Conservation (phyloP, 2,797 vertebrate species). For the Sebastiscus tertius region DNA sequence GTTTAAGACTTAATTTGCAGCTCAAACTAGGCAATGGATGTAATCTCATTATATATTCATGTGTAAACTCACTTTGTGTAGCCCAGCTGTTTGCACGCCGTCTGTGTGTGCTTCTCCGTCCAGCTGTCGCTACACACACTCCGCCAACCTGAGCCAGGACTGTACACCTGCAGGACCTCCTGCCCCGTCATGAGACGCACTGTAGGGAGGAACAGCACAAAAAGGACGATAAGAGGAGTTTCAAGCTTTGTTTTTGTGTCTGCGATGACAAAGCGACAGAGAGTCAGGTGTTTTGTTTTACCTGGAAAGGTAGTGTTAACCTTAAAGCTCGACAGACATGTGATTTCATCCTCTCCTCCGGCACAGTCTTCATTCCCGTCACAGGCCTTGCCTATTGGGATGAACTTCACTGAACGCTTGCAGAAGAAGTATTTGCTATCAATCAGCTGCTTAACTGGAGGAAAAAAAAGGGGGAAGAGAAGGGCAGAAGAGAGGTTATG, state of each 20-base stretch:
- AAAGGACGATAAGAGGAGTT: neutral
- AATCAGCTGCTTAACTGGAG: conserved; percentile 87
- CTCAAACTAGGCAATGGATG: neutral
- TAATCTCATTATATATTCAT: neutral
- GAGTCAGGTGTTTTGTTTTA: conserved; percentile 41
- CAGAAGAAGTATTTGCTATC: conserved; percentile 91
- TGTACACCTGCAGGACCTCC: conserved; percentile 87
- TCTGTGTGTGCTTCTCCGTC: conserved; percentile 78
- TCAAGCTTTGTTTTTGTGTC: neutral
- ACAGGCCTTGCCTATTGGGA: conserved; percentile 83
- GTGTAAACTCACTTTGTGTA: conserved; percentile 83
- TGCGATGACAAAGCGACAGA: neutral
- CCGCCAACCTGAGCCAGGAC: conserved; percentile 78
- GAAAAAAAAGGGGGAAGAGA: neutral
- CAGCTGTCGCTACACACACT: conserved; percentile 88
- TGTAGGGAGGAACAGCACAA: conserved; percentile 43
- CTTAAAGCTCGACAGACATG: conserved; percentile 75
- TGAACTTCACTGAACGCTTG: conserved; percentile 83
- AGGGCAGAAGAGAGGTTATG: neutral
- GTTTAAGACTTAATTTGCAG: conserved; percentile 1
- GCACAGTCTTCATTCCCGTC: conserved; percentile 85
- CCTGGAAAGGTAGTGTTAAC: conserved; percentile 79
- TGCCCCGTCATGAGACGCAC: conserved; percentile 84
- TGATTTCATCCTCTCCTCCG: conserved; percentile 86
- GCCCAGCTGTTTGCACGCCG: conserved; percentile 88